A percentile compares a stretch with the other conserved stretches of the same genome.
Evolutionary conservation across 2,797 vertebrate species (phyloP).

Genomic region (Sebastes wilsoni): DNA sequence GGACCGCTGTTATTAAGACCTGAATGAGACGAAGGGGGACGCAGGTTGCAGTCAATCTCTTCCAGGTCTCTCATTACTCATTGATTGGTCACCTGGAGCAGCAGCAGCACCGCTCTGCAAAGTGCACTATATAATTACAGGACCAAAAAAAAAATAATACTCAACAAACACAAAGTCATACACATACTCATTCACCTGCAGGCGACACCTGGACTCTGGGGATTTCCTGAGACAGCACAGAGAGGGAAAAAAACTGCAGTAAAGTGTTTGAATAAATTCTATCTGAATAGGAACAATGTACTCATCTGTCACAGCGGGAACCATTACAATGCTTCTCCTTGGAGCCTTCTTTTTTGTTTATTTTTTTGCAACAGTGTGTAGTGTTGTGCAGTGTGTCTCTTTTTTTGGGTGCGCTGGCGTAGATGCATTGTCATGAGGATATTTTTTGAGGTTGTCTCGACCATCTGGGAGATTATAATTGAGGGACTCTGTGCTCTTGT

Average conservation of each 20-base stretch:
- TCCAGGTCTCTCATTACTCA: constrained; percentile 71
- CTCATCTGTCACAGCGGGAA: constrained; percentile 35
- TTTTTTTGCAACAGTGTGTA: neutral
- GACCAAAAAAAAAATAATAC: constrained; percentile 41
- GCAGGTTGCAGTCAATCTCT: constrained; percentile 69
- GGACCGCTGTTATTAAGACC: constrained; percentile 67
- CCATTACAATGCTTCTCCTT: constrained; percentile 29
- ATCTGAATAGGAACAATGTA: constrained; percentile 28
- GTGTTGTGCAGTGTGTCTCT: constrained; percentile 7
- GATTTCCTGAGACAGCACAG: constrained; percentile 45
- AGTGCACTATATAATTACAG: constrained; percentile 73
- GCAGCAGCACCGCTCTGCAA: constrained; percentile 53
- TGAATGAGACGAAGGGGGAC: constrained; percentile 60
- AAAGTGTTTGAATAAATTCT: constrained; percentile 53
- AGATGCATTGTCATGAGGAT: constrained; percentile 14
- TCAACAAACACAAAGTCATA: constrained; percentile 52
- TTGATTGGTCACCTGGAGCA: constrained; percentile 76
- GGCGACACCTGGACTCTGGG: constrained; percentile 53
- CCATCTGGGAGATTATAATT: constrained; percentile 39
- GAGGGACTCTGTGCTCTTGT: constrained; percentile 28
- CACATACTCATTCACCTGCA: constrained; percentile 43
- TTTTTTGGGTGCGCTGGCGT: neutral
- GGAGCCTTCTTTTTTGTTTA: neutral
- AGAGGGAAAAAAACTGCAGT: constrained; percentile 20
- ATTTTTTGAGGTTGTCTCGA: constrained; percentile 34